These are phyloP conservation scores for Burhinus oedicnemus DNA, from an alignment of 2,113 vertebrate genomes.

Conservation along the genomic window DNA sequence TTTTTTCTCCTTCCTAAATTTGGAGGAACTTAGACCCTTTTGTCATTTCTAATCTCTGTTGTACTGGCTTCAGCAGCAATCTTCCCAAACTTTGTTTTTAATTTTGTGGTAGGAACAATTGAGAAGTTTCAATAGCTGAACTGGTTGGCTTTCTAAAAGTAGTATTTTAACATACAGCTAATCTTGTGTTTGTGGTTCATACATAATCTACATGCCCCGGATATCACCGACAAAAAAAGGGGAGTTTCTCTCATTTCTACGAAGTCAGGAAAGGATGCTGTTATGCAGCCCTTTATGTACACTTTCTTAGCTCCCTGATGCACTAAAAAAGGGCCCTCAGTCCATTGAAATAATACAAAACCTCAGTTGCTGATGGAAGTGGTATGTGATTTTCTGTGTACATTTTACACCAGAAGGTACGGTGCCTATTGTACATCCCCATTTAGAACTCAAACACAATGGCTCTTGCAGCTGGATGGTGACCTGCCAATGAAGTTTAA, in stretches of 20 bases:
- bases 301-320: slow-evolving; percentile 76
- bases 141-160: slow-evolving; percentile 59
- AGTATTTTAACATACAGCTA: slow-evolving; percentile 43
- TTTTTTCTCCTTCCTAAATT: slow-evolving; percentile 67
- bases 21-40: slow-evolving; percentile 56
- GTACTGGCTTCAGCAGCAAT: slow-evolving; percentile 64
- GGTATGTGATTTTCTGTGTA: slow-evolving; percentile 77
- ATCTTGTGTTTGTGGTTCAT: slow-evolving; percentile 38
- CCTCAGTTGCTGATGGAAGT: slow-evolving; percentile 78
- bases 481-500: slow-evolving; percentile 79
- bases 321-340: slow-evolving; percentile 71
- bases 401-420: slow-evolving; percentile 75
- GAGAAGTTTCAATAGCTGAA: slow-evolving; percentile 46
- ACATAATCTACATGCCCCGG: not conserved
- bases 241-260: slow-evolving; percentile 59
- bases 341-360: slow-evolving; percentile 82
- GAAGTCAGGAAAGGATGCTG: slow-evolving; percentile 68
- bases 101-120: slow-evolving; percentile 23
- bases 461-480: slow-evolving; percentile 76
- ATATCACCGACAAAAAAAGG: slow-evolving; percentile 16
- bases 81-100: slow-evolving; percentile 61
- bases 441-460: slow-evolving; percentile 81
- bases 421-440: slow-evolving; percentile 78
- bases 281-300: slow-evolving; percentile 74
- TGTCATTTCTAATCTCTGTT: slow-evolving; percentile 58